A percentile compares a stretch with the other conserved stretches of the same genome.
Evolutionary conservation across 2,797 vertebrate genomes (phyloP).

Genomic region (Macroramphosus scolopax): DNA sequence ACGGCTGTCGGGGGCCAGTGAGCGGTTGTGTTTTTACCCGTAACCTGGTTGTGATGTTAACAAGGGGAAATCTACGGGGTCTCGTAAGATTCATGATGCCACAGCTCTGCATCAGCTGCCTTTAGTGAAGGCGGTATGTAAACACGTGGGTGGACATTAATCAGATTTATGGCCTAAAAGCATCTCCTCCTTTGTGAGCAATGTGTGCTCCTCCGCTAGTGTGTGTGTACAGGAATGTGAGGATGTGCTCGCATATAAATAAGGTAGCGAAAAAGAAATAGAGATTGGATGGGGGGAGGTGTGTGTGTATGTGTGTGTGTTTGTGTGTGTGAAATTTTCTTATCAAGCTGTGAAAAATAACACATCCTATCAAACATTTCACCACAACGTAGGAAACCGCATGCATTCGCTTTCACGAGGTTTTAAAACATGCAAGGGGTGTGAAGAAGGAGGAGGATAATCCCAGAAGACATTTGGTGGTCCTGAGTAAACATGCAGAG

Average conservation of each 20-base stretch:
- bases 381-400: conserved; percentile 22
- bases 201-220: conserved; percentile 19
- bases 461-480: conserved; percentile 36
- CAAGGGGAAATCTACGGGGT: conserved; percentile 39
- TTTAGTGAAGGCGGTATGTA: conserved; percentile 40
- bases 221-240: conserved; percentile 47
- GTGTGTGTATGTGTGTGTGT: conserved; percentile 8
- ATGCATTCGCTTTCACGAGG: conserved; percentile 47
- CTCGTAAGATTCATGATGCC: conserved; percentile 53
- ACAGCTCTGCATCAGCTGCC: conserved; percentile 34
- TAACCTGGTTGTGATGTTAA: conserved; percentile 23
- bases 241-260: conserved; percentile 48
- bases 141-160: conserved; percentile 56
- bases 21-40: conserved; percentile 16
- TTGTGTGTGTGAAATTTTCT: conserved; percentile 15
- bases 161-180: conserved; percentile 57
- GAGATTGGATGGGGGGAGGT: conserved; percentile 10
- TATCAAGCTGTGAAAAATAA: conserved; percentile 43
- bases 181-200: conserved; percentile 18
- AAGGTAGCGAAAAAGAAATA: conserved; percentile 14
- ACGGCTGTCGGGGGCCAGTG: not conserved
- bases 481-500: conserved; percentile 61
- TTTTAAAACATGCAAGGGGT: conserved; percentile 42
- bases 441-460: conserved; percentile 20
- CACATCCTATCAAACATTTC: conserved; percentile 38